A percentile compares a stretch with the other conserved stretches of the same genome.
Conservation (phyloP, 1,140 invertebrate species). For the Microplitis mediator region DNA sequence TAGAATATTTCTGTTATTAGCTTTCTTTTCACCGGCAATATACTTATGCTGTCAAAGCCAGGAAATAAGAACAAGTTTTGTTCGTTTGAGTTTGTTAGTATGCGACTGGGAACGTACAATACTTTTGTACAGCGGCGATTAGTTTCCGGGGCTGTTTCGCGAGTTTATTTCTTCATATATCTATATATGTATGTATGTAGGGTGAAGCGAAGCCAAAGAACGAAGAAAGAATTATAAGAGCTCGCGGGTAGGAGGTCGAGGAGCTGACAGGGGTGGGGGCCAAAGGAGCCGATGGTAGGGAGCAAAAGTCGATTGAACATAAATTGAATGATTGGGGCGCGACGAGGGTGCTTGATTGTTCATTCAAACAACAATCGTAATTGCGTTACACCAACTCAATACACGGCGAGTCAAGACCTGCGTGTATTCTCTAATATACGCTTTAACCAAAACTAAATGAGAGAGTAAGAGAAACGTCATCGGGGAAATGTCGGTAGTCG, state of each 20-base stretch:
- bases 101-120: background rate
- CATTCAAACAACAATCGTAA: constrained; percentile 65
- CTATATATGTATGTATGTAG: background rate
- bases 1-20: background rate
- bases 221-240: constrained; percentile 23
- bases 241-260: no score
- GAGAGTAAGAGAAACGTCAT: constrained; percentile 18
- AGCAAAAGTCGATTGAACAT: constrained; percentile 59
- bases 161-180: background rate
- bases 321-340: constrained; percentile 63
- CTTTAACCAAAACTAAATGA: background rate
- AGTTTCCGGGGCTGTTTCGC: constrained; percentile 13
- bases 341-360: constrained; percentile 64
- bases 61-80: constrained; percentile 5
- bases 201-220: constrained; percentile 15
- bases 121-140: constrained; percentile 7
- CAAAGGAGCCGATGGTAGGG: background rate
- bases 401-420: background rate
- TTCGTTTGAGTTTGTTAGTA: background rate
- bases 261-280: no score
- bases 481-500: background rate
- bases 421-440: background rate
- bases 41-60: background rate
- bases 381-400: constrained; percentile 54
- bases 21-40: background rate